phyloP scores from a whole-genome alignment of 2,888 invertebrate species.

The Blera fallax region DNA sequence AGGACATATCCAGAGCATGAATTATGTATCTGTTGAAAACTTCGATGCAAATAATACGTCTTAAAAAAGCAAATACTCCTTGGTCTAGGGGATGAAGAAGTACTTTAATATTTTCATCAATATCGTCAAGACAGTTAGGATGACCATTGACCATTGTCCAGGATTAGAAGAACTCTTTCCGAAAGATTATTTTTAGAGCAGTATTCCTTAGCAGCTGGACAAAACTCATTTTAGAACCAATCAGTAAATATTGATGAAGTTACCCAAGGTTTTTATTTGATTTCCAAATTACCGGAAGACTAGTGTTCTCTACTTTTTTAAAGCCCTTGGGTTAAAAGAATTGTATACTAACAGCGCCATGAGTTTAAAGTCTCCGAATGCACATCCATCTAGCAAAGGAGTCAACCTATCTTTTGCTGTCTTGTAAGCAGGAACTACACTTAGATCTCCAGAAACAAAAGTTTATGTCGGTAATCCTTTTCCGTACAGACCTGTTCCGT shows the following conservation, averaged over 20 bases:
- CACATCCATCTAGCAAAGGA: neutral
- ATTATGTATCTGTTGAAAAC: too few relatives aligned
- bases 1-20: too few relatives aligned
- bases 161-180: constrained; percentile 1
- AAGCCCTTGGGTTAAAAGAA: constrained; percentile 74
- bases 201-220: neutral
- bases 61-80: too few relatives aligned
- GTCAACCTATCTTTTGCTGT: neutral
- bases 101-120: too few relatives aligned
- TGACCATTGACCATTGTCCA: too few relatives aligned
- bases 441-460: constrained; percentile 5
- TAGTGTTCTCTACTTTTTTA: constrained; percentile 74
- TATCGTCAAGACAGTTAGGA: too few relatives aligned
- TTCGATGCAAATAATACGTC: too few relatives aligned
- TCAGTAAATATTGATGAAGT: constrained; percentile 39
- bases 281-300: constrained; percentile 75
- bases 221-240: constrained; percentile 48
- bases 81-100: too few relatives aligned
- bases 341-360: constrained; percentile 76
- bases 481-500: constrained; percentile 3
- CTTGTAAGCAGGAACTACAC: neutral
- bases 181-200: constrained; percentile 7
- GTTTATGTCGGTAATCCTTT: constrained; percentile 7
- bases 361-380: constrained; percentile 31
- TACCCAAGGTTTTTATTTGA: constrained; percentile 73